Base-by-base conservation (phyloP, 2,888 invertebrate species). In the Empis livida region DNA sequence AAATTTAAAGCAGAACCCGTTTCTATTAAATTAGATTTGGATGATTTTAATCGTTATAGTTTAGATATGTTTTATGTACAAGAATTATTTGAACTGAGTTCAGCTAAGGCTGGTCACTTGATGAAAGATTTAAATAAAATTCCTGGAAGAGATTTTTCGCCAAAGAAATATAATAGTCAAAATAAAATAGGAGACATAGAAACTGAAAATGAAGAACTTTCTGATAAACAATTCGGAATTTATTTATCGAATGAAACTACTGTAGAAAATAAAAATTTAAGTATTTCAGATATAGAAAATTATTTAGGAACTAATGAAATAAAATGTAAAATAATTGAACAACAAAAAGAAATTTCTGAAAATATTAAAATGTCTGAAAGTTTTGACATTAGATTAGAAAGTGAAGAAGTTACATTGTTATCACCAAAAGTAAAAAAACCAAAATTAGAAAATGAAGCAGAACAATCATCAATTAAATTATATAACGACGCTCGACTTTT, bases 121-220 rank as follows among this genome's bases (percentile, higher is more conserved):
- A 60, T 83, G n/a, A 76, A 71, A 63, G 71, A 78, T 57, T 82
- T 80, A 78, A 61, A 67, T 20, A 58, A 68, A 42, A 82, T 83
- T 56, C 77, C 78, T 5, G 82, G 82, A 1, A 69, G 83, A 48
- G 79, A 79, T 43, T 55, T 59, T 11, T 76, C 79, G 45, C 82
- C 81, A 2, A 27, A 27, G 23, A 27, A 27, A 27, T 5, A 20
- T 20, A 20, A 20, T 20, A 20, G 3, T 20, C 4, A 27, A 27
- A 5, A 27, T 4, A 27, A 27, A 27, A 27, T 6, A 27, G 23
- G 9, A 20, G 6, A 20, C 20, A 5, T 8, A 8, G 23, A 27
- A 27, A 20, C 9, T 27, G 23, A 27, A 27, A 8, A 27, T 9
- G 6, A 4, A 27, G 23, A 8, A 9, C 5, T 9, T 8, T 27